These are phyloP conservation scores for Nomada fabriciana DNA, from an alignment of 2,888 invertebrate species.

Conservation along the genomic window DNA sequence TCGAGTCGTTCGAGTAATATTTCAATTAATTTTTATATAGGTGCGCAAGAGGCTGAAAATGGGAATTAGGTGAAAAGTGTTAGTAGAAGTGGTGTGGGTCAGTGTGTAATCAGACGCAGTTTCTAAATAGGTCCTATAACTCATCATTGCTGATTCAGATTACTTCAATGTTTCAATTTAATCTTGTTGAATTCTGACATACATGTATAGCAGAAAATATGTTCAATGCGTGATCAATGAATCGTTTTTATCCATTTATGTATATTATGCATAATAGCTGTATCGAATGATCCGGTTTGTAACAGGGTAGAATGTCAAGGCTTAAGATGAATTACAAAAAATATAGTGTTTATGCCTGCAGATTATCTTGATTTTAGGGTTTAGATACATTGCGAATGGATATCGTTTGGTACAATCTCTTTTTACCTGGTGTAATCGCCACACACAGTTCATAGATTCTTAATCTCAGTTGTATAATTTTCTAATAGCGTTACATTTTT, in stretches of 20 bases:
- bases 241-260: neutral
- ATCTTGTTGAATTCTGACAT: neutral
- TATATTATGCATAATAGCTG: too few species aligned
- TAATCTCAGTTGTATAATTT: too few species aligned
- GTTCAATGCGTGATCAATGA: neutral
- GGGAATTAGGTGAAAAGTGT: neutral
- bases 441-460: neutral
- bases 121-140: neutral
- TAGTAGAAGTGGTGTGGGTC: neutral
- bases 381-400: neutral
- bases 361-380: constrained; percentile 15
- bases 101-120: neutral
- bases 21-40: too few species aligned
- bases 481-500: too few species aligned
- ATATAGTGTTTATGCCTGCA: constrained; percentile 4
- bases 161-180: neutral
- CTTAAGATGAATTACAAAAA: neutral
- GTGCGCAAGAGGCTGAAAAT: too few species aligned
- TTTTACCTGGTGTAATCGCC: neutral
- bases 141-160: neutral
- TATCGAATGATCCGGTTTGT: too few species aligned
- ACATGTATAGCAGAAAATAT: neutral
- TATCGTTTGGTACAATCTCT: neutral
- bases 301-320: too few species aligned
- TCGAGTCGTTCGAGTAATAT: too few species aligned